phyloP scores from a whole-genome alignment of 2,797 vertebrate species.

The Cyprinodon diabolis region DNA sequence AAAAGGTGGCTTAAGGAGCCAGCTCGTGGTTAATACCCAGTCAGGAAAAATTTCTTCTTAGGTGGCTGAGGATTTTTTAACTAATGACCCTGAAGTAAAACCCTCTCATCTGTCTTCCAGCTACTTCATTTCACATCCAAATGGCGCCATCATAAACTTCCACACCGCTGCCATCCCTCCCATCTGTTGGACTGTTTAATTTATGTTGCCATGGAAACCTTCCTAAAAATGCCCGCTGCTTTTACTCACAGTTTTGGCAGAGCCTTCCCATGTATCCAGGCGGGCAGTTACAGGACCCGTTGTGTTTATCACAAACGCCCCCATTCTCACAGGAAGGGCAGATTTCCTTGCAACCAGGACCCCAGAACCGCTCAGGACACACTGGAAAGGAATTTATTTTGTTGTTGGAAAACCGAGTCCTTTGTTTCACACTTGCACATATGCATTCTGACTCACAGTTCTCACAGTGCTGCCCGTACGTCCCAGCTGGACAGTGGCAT shows the following conservation, averaged over 20 bases:
- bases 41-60: conserved; percentile 34
- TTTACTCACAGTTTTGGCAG: conserved; percentile 88
- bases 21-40: conserved; percentile 27
- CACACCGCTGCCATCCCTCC: conserved; percentile 12
- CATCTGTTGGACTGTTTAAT: conserved; percentile 24
- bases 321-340: conserved; percentile 86
- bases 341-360: conserved; percentile 83
- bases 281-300: conserved; percentile 84
- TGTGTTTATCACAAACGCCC: conserved; percentile 81
- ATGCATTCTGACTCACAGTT: conserved; percentile 79
- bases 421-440: neutral
- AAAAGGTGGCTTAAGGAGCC: conserved; percentile 4
- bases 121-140: conserved; percentile 39
- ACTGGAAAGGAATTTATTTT: conserved; percentile 68
- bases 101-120: conserved; percentile 13
- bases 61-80: conserved; percentile 14
- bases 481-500: conserved; percentile 86
- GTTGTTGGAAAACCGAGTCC: neutral
- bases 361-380: conserved; percentile 89
- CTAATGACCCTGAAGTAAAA: conserved; percentile 19
- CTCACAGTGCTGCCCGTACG: conserved; percentile 82
- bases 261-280: conserved; percentile 83
- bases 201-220: conserved; percentile 37
- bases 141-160: conserved; percentile 27
- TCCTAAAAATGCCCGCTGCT: conserved; percentile 4